Conservation (phyloP, 2,113 vertebrate species). For the Antennarius striatus region DNA sequence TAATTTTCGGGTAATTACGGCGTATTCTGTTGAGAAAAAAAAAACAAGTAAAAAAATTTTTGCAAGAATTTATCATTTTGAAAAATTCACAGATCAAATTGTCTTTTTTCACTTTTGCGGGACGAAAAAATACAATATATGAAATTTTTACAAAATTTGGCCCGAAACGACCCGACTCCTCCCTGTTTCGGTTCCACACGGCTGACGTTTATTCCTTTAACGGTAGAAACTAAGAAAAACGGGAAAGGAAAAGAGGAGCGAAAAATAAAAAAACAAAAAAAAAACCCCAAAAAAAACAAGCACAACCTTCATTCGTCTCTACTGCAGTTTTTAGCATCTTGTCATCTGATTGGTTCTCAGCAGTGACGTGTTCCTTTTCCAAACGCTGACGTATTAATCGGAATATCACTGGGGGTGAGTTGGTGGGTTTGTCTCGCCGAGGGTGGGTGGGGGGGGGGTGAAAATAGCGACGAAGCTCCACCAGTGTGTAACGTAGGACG, state of each 20-base stretch:
- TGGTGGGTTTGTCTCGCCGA: conserved; percentile 27
- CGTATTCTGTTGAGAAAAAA: not conserved
- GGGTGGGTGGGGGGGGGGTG: conserved; percentile 1
- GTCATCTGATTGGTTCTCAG: conserved; percentile 14
- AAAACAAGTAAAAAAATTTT: no score
- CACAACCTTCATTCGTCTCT: not conserved
- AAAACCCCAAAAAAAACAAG: not conserved
- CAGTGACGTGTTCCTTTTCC: conserved; percentile 2
- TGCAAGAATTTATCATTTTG: no score
- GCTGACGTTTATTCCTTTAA: not conserved
- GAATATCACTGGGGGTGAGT: conserved; percentile 14
- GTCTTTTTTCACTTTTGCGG: no score
- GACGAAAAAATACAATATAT: no score
- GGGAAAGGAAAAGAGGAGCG: not conserved
- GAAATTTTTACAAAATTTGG: no score
- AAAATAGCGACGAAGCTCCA: conserved; percentile 30
- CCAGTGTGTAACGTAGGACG: conserved; percentile 35
- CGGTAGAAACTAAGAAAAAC: no score
- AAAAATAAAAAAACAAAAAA: not conserved
- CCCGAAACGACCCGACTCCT: no score
- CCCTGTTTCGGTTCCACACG: no score
- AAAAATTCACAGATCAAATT: no score
- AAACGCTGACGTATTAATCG: conserved; percentile 25
- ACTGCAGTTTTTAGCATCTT: conserved; percentile 13
- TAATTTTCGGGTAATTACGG: not conserved